These are phyloP conservation scores for Gymnocheta viridis DNA, from an alignment of 2,888 invertebrate species.

Conservation along the genomic window DNA sequence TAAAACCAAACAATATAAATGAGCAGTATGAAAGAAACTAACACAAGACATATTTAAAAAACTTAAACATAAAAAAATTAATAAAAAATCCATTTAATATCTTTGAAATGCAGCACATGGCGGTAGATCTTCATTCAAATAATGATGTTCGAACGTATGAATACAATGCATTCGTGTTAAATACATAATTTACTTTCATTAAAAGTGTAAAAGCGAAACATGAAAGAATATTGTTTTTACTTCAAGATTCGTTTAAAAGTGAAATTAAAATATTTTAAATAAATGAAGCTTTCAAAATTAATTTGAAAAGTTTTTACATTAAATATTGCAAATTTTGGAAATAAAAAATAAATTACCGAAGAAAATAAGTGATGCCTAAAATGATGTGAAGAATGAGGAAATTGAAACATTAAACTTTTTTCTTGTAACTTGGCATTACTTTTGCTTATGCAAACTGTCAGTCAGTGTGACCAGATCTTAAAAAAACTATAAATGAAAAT, in stretches of 20 bases:
- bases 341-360: neutral
- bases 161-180: conserved; percentile 41
- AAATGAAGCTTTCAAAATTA: conserved; percentile 49
- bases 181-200: conserved; percentile 46
- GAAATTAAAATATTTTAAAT: conserved; percentile 60
- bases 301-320: conserved; percentile 11
- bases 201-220: conserved; percentile 9
- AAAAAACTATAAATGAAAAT: no score
- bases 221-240: neutral
- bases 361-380: neutral
- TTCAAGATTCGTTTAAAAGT: conserved; percentile 52
- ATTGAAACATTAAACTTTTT: neutral
- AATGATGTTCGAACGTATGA: conserved; percentile 7
- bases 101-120: neutral
- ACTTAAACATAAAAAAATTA: neutral
- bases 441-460: neutral
- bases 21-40: neutral
- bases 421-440: neutral
- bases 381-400: conserved; percentile 1
- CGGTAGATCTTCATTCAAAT: conserved; percentile 19
- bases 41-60: conserved; percentile 1
- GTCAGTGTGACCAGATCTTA: neutral
- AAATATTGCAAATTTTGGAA: neutral
- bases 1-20: conserved; percentile 4
- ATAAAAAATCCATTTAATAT: neutral